Evolutionary conservation across 2,113 vertebrate species (phyloP).

Genomic region (Boleophthalmus pectinirostris): DNA sequence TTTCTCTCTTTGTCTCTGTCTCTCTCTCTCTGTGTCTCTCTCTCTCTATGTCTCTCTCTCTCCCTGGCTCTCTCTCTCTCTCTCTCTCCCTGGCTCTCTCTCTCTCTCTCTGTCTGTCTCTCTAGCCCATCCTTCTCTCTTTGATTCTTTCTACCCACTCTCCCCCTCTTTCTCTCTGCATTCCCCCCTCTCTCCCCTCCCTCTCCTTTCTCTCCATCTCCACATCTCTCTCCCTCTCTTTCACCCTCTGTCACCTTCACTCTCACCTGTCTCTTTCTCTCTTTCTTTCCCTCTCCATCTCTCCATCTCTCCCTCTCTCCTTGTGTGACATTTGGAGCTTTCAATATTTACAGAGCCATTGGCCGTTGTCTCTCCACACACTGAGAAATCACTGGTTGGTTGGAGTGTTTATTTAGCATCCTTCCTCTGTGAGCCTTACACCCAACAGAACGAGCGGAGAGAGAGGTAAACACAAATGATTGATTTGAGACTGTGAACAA

Average conservation of each 20-base stretch:
- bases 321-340: not conserved
- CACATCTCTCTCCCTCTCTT: no score
- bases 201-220: no score
- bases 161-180: no score
- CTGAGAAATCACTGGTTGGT: conserved; percentile 28
- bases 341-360: conserved; percentile 21
- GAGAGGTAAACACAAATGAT: conserved; percentile 36
- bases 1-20: no score
- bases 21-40: no score
- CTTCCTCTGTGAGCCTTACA: conserved; percentile 12
- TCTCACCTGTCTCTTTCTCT: not conserved
- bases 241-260: no score
- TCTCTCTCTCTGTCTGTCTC: no score
- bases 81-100: no score
- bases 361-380: conserved; percentile 31
- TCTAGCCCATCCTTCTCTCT: no score
- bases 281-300: not conserved
- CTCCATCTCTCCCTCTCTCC: not conserved
- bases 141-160: not conserved
- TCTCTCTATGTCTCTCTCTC: no score
- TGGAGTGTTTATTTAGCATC: conserved; percentile 25
- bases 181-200: no score
- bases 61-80: no score
- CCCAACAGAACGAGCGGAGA: conserved; percentile 20
- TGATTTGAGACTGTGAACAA: conserved; percentile 31